Evolutionary conservation across 2,113 vertebrate genomes (phyloP).

Genomic region (Cathartes aura): DNA sequence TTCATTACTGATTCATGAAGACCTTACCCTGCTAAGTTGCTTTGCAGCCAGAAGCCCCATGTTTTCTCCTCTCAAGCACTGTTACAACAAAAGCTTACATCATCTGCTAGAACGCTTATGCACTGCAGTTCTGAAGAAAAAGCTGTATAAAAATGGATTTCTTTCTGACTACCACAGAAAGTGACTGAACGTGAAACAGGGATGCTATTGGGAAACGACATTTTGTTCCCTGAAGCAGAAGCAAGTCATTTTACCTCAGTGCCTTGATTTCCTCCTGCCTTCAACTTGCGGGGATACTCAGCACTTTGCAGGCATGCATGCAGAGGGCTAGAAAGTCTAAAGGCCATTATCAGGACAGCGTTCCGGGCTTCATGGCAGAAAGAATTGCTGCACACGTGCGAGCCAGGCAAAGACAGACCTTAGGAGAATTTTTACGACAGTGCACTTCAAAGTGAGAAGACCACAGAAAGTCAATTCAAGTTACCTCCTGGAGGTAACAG

Average conservation of each 20-base stretch:
- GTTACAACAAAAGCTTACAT: neutral
- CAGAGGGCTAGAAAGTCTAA: neutral
- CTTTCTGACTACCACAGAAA: neutral
- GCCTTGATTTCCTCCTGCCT: neutral
- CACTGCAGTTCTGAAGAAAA: neutral
- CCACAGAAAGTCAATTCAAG: neutral
- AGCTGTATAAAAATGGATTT: slow-evolving; percentile 7
- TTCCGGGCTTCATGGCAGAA: neutral
- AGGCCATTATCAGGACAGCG: neutral
- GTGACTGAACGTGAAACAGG: neutral
- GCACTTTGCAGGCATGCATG: neutral
- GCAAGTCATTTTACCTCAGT: neutral
- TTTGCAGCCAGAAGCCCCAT: neutral
- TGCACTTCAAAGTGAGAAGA: neutral
- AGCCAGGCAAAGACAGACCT: neutral
- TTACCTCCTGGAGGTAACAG: neutral
- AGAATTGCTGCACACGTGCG: fast-evolving
- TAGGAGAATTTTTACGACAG: neutral
- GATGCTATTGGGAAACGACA: neutral
- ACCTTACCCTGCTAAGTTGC: neutral
- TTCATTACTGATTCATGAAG: slow-evolving; percentile 29
- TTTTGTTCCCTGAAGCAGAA: neutral
- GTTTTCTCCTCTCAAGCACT: neutral
- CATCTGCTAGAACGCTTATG: neutral
- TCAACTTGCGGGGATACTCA: fast-evolving